phyloP scores from a whole-genome alignment of 2,113 vertebrate species.

The Recurvirostra avosetta region DNA sequence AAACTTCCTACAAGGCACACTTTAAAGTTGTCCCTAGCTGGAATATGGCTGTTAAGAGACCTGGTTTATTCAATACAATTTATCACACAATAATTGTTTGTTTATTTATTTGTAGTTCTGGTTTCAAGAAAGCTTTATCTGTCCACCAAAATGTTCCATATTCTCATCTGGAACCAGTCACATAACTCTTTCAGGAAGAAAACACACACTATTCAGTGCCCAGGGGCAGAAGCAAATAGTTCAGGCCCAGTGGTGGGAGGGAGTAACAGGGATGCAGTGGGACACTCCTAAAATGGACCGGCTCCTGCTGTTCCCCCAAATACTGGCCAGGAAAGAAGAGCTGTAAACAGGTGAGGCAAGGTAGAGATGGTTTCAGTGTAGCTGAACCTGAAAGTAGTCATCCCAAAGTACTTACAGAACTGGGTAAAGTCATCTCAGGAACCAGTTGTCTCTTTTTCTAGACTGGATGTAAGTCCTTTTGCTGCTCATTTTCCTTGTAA shows the following conservation, averaged over 20 bases:
- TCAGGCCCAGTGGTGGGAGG: not conserved
- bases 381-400: not conserved
- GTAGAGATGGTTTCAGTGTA: not conserved
- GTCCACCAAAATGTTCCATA: not conserved
- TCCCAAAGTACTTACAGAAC: not conserved
- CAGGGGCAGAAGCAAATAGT: not conserved
- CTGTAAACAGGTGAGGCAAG: not conserved
- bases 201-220: accelerated
- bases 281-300: too few species aligned
- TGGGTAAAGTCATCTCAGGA: not conserved
- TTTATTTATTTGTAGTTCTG: not conserved
- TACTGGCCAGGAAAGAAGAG: not conserved
- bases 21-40: not conserved
- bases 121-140: not conserved
- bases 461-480: not conserved
- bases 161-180: not conserved
- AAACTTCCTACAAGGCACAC: accelerated
- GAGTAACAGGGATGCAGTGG: not conserved
- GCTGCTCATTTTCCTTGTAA: not conserved
- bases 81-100: not conserved
- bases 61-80: accelerated
- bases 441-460: not conserved
- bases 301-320: not conserved
- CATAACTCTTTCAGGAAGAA: not conserved
- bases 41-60: not conserved